Evolutionary conservation across 2,113 vertebrate genomes (phyloP), one percentile per base, ranked within the genome.

Genomic region (Cathartes aura): DNA sequence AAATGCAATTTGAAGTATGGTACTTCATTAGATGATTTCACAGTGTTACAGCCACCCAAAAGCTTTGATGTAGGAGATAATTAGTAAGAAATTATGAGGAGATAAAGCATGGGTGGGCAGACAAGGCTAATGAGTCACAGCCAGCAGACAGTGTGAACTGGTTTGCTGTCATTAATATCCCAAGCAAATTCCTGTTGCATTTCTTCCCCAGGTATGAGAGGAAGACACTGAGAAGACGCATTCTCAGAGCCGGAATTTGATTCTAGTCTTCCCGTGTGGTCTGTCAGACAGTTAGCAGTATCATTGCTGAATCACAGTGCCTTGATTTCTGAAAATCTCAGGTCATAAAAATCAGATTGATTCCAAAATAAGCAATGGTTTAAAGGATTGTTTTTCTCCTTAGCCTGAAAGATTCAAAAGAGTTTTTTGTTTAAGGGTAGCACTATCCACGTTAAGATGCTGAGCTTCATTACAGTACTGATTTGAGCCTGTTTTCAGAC

Each of bases 41-140:
- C 47, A 73, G 58, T 66, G 52, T 73, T 93, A 48, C 50, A 85
- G 63, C 73, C 93, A 94, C 91, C 91, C 94, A 90, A 91, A 96
- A 90, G 71, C 93, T 97, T 94, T 96, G 84, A 95, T 94, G 59
- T 53, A 63, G 94, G 86, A 80, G 82, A 74, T 94, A 88, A 96
- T 89, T 93, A 96, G 70, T 86, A 70, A 76, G 81, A 85, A 95
- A 87, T 95, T 94, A 92, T 23, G 19, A 93, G 60, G 52, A 92
- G 86, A 79, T 93, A 92, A 94, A 94, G 91, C 40, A 97, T 89
- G 94, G 86, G 91, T 95, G 97, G 90, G 68, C 87, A 89, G 76
- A 82, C 68, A 82, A 87, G 76, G 68, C 83, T 93, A 87, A 93
- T 95, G 92, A 96, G 34, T 89, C 90, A 45, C 59, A 84, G 72